Evolutionary conservation across 2,113 vertebrate genomes (phyloP).

Genomic region (Heptranchias perlo): DNA sequence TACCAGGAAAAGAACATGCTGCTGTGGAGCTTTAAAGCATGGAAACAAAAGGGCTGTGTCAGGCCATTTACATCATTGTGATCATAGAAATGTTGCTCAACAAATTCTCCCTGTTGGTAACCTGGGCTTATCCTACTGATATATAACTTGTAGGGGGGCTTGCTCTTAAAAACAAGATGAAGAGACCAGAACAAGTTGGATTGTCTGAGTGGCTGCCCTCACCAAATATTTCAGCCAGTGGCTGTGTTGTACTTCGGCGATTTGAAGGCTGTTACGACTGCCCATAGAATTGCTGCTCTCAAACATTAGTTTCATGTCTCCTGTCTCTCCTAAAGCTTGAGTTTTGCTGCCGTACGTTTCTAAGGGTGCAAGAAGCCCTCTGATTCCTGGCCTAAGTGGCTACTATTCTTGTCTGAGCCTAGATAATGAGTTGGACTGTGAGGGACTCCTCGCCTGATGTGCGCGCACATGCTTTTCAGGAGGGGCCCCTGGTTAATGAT

Average conservation of each 20-base stretch:
- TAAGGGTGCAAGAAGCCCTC: too few relatives aligned
- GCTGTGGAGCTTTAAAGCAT: neutral
- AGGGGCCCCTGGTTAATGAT: neutral
- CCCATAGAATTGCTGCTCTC: neutral
- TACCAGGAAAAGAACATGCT: neutral
- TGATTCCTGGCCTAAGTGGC: too few relatives aligned
- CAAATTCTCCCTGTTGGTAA: neutral
- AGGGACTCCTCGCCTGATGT: neutral
- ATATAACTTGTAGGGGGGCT: neutral
- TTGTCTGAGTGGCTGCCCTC: neutral
- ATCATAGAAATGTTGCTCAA: neutral
- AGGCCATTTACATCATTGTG: neutral
- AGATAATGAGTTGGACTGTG: neutral
- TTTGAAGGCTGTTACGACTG: neutral
- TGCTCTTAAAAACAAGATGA: neutral
- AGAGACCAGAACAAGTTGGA: neutral
- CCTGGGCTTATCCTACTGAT: neutral
- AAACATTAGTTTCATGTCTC: neutral
- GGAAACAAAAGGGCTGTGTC: neutral
- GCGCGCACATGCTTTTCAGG: neutral
- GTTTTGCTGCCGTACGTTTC: neutral
- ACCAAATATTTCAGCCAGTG: neutral
- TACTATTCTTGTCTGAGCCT: neutral
- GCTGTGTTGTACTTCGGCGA: too few relatives aligned
- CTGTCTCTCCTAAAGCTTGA: neutral